These are phyloP conservation scores for Pyrgilauda ruficollis DNA, from an alignment of 2,113 vertebrate genomes.

Conservation along the genomic window DNA sequence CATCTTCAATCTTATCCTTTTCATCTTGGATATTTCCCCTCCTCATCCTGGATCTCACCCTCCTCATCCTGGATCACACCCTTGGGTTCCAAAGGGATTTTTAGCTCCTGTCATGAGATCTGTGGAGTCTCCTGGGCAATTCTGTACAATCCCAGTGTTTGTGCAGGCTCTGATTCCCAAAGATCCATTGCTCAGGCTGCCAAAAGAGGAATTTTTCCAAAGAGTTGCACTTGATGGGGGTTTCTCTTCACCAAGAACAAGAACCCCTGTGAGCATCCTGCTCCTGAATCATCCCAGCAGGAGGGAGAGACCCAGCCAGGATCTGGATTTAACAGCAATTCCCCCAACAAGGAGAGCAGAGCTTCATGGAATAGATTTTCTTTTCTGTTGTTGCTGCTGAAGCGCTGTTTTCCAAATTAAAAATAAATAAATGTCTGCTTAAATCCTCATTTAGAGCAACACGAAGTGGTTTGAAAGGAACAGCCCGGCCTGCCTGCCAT, in stretches of 20 bases:
- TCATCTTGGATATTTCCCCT: fast-evolving
- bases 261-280: background rate
- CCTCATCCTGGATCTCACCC: fast-evolving
- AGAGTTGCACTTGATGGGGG: fast-evolving
- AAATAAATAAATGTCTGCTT: constrained; percentile 26
- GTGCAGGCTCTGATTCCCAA: background rate
- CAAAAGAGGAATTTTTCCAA: background rate
- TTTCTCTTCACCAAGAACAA: background rate
- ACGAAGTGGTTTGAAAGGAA: background rate
- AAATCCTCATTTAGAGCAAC: constrained; percentile 30
- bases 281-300: background rate
- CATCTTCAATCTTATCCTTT: fast-evolving
- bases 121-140: background rate
- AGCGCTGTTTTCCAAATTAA: background rate
- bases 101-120: background rate
- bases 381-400: background rate
- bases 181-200: fast-evolving
- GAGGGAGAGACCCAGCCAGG: background rate
- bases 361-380: background rate
- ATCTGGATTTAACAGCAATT: background rate
- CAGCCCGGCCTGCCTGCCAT: background rate
- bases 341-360: background rate
- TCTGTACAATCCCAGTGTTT: fast-evolving
- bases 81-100: background rate
- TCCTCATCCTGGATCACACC: background rate